Percentiles rank a stretch among this genome's conserved stretches.
phyloP scores from a whole-genome alignment of 2,797 vertebrate species.

The Cirrhinus mrigala region DNA sequence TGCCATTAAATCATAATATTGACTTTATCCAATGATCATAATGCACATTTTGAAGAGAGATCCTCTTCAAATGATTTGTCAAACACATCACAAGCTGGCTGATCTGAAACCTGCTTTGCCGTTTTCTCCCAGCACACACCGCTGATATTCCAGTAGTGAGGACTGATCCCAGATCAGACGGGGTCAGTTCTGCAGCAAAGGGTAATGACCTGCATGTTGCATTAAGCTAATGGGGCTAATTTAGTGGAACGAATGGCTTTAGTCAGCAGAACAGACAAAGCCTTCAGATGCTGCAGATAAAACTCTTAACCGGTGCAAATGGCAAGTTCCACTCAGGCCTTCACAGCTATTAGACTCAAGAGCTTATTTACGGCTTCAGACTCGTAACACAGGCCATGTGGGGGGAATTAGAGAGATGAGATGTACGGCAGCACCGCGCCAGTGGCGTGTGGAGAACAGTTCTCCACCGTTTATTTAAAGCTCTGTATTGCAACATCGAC shows the following conservation, averaged over 20 bases:
- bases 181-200: slow-evolving; percentile 29
- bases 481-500: background rate
- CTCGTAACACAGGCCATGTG: background rate
- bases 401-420: background rate
- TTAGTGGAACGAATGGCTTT: slow-evolving; percentile 57
- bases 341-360: slow-evolving; percentile 42
- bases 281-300: slow-evolving; percentile 57
- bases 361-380: slow-evolving; percentile 48
- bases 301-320: slow-evolving; percentile 50
- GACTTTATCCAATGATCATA: background rate
- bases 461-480: background rate
- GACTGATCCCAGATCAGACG: slow-evolving; percentile 30
- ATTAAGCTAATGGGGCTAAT: slow-evolving; percentile 62
- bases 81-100: background rate
- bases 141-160: background rate
- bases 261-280: slow-evolving; percentile 56
- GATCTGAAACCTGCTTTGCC: background rate
- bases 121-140: background rate
- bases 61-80: background rate
- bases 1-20: background rate
- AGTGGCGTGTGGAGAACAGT: background rate
- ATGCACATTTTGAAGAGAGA: background rate
- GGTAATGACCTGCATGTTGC: slow-evolving; percentile 53
- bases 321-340: slow-evolving; percentile 48
- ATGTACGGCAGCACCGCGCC: background rate